A percentile compares a stretch with the other conserved stretches of the same genome.
Conservation (phyloP, 2,797 vertebrate genomes). For the Sebastolobus alascanus region DNA sequence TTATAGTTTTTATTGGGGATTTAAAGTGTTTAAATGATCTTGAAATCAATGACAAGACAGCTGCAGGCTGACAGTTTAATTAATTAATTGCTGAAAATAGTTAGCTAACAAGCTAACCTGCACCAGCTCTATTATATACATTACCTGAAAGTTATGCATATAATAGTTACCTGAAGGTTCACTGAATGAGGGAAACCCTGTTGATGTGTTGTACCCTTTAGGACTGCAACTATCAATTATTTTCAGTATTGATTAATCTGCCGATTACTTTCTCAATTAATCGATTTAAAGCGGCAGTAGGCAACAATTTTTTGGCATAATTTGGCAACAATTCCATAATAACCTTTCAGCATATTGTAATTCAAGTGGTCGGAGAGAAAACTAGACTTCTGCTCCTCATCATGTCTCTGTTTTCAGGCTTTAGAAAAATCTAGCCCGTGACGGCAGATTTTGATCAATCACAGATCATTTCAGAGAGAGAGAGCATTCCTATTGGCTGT, state of each 20-base stretch:
- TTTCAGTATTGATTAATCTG: neutral
- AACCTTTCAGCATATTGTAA: too few species aligned
- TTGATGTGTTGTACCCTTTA: neutral
- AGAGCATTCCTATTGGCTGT: too few species aligned
- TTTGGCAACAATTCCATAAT: too few species aligned
- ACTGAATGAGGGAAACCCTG: neutral
- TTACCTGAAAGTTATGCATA: neutral
- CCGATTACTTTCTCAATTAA: neutral
- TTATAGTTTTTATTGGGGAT: too few species aligned
- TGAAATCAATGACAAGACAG: neutral
- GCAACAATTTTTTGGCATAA: too few species aligned
- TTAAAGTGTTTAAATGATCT: neutral
- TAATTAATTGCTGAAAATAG: neutral
- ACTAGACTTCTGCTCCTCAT: too few species aligned
- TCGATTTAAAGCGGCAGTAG: neutral
- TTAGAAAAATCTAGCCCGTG: too few species aligned
- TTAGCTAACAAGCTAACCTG: neutral
- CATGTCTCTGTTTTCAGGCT: too few species aligned
- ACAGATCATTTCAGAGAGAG: too few species aligned
- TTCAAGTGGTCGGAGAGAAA: too few species aligned
- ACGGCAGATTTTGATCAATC: too few species aligned
- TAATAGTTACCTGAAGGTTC: neutral
- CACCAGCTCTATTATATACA: neutral
- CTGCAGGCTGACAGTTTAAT: neutral
- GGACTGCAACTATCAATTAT: neutral